Conservation (phyloP, 2,888 invertebrate genomes). For the Lasioglossum leucozonium region DNA sequence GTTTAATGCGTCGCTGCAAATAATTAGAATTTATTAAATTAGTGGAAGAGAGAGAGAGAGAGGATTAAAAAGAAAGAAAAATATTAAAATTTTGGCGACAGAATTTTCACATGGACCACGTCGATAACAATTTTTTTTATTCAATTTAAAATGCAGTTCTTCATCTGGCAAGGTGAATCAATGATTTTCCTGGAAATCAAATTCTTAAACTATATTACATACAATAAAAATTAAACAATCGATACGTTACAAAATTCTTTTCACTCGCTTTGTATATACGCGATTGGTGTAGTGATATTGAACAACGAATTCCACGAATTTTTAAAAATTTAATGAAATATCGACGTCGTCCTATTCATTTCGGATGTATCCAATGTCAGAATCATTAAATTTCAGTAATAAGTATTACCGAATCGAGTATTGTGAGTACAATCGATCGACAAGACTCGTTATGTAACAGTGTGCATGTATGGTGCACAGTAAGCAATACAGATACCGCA, state of each 20-base stretch:
- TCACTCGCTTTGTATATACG: not conserved
- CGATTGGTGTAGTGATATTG: not conserved
- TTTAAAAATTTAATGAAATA: not conserved
- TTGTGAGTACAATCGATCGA: conserved; percentile 47
- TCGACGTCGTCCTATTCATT: too few relatives aligned
- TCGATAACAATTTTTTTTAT: not conserved
- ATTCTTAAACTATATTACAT: not conserved
- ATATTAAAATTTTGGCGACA: not conserved
- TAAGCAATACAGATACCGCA: conserved; percentile 34
- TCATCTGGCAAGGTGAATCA: not conserved
- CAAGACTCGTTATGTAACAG: conserved; percentile 55
- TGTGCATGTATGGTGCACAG: conserved; percentile 42
- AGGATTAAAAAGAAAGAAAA: not conserved
- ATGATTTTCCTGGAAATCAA: not conserved
- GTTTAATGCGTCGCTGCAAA: not conserved
- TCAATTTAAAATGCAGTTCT: not conserved
- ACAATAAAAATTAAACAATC: not conserved
- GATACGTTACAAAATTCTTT: not conserved
- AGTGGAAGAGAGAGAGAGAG: not conserved
- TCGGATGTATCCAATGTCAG: not conserved
- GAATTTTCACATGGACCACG: not conserved
- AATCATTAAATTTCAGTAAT: conserved; percentile 3
- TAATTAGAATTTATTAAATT: not conserved
- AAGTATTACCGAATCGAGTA: conserved; percentile 29
- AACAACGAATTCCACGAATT: not conserved